These are phyloP conservation scores for Apoderus coryli DNA, from an alignment of 2,888 invertebrate genomes.

Conservation along the genomic window DNA sequence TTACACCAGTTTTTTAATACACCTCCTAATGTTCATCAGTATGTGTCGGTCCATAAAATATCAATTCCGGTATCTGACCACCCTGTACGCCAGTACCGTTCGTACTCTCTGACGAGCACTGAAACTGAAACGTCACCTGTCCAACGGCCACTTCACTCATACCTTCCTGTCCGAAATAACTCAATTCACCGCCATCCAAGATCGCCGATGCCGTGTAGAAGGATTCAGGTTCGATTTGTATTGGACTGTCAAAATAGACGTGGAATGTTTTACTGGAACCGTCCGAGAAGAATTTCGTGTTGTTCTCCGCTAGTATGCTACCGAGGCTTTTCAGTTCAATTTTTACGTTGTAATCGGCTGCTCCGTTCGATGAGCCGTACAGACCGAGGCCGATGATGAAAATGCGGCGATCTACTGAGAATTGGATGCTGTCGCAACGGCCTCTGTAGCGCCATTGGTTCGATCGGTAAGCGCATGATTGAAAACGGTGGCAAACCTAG, in stretches of 20 bases:
- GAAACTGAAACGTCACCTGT: conserved; percentile 91
- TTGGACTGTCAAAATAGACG: conserved; percentile 70
- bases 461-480: conserved; percentile 90
- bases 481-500: conserved; percentile 87
- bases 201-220: conserved; percentile 94
- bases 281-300: conserved; percentile 89
- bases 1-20: too few species aligned
- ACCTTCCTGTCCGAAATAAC: conserved; percentile 95
- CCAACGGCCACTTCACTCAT: conserved; percentile 88
- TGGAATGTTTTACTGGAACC: conserved; percentile 94
- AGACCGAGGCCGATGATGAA: conserved; percentile 92
- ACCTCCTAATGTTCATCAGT: too few species aligned
- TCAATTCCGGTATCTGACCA: conserved; percentile 92
- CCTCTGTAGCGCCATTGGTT: conserved; percentile 97
- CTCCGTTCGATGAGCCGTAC: conserved; percentile 91
- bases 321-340: conserved; percentile 87
- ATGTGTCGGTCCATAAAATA: conserved; percentile 80
- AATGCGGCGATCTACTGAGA: conserved; percentile 88
- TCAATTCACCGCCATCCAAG: conserved; percentile 83
- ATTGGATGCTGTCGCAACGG: conserved; percentile 92
- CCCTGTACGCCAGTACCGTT: conserved; percentile 96
- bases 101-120: conserved; percentile 93
- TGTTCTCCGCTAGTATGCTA: conserved; percentile 76
- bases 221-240: conserved; percentile 80
- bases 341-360: conserved; percentile 87